Base-by-base conservation (phyloP, 2,113 vertebrate genomes). In the Oryctolagus cuniculus region DNA sequence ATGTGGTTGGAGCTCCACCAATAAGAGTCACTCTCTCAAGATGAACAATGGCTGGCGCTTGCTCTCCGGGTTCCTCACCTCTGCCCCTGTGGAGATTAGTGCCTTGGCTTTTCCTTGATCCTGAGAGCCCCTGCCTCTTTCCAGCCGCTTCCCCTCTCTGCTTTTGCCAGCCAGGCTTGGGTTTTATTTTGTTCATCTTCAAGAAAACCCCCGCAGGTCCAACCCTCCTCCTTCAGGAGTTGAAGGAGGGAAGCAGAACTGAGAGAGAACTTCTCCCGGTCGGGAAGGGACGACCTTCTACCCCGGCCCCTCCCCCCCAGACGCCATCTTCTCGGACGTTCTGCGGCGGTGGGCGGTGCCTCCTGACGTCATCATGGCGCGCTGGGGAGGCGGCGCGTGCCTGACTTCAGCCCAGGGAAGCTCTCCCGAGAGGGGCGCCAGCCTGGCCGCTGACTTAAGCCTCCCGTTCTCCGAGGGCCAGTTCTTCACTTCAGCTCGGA, bases 141-240 rank as follows among this genome's bases (percentile, higher is more conserved):
- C n/a, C 16, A 70, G 24, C 29, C 2, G 9, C 44, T 36, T 24
- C 6, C 16, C 51, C 6, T 17, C 13, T 24, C 3, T 63, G 61
- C 10, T 34, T 27, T 13, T 1, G 2, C 36, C 13, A 36, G 78
- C 25, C 53, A 70, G 13, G 6, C 24, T n/a, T n/a, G 49, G 61
- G n/a, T 78, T 77, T 93, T 55, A 58, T 89, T 44, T 63, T 49
- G 87, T 67, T 81, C 24, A 44, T 49, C 80, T 29, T 24, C 64
- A 49, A 19, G 44, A 24, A 64, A 67, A 12, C 8, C 34, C 38
- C 19, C 34, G 16, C 44, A 79, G 70, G 55, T 2, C 36, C 67
- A 4, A 1, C 22, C 49, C 1, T 31, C 17, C 8, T 79, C 44
- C 8, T 3, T 80, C 29, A 31, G 31, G 38, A 31, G 2, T 61